A percentile compares a stretch with the other conserved stretches of the same genome.
phyloP scores from a whole-genome alignment of 1,140 invertebrate genomes.

The Sarcophaga peregrina region DNA sequence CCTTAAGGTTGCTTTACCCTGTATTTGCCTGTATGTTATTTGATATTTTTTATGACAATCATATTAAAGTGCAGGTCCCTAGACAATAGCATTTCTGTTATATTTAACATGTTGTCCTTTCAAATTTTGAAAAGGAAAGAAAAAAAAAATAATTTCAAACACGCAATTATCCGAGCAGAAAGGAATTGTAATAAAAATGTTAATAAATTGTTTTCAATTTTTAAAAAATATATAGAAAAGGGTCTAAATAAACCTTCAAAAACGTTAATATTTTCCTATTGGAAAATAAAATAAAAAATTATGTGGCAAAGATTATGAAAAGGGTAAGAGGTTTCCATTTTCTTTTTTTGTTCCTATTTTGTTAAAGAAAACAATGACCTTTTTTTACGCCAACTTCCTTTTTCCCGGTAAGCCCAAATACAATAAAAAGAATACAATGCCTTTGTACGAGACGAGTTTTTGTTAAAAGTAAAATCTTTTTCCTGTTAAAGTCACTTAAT shows the following conservation, averaged over 20 bases:
- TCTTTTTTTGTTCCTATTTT: neutral
- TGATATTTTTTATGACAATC: conserved; percentile 17
- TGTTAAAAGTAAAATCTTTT: neutral
- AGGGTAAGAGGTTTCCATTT: neutral
- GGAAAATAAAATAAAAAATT: neutral
- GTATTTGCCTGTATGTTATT: neutral
- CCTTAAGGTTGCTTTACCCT: neutral
- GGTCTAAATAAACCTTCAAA: too few relatives aligned
- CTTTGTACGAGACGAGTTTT: neutral
- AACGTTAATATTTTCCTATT: neutral
- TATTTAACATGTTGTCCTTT: neutral
- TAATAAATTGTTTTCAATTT: too few relatives aligned
- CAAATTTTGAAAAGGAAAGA: neutral
- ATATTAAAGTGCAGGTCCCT: neutral
- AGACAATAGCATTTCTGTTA: conserved; percentile 3
- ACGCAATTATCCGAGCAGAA: neutral
- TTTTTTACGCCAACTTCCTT: neutral
- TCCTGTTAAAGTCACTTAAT: too few relatives aligned
- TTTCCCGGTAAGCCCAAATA: neutral
- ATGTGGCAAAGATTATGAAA: neutral
- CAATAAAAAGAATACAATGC: neutral
- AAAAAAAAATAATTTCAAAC: neutral
- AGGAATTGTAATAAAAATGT: neutral
- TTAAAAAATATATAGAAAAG: too few relatives aligned
- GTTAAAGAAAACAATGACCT: neutral